Conservation (phyloP, 2,113 vertebrate genomes). For the Pangasianodon gigas region DNA sequence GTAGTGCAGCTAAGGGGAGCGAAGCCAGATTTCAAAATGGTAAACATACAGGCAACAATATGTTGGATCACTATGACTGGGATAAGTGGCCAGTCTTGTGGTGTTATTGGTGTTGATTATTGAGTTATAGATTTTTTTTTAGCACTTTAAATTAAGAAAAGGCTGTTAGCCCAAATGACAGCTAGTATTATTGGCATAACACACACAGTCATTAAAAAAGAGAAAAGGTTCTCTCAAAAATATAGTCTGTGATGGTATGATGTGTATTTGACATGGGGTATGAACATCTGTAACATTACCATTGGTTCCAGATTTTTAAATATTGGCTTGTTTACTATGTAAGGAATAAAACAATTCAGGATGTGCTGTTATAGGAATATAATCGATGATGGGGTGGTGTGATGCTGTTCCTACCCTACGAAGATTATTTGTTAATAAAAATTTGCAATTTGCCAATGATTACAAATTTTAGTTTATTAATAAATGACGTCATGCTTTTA, state of each 20-base stretch:
- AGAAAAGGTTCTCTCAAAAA: no score
- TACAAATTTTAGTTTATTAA: background rate
- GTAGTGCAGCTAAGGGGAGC: slow-evolving; percentile 29
- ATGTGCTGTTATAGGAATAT: background rate
- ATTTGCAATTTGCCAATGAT: background rate
- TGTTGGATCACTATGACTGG: slow-evolving; percentile 8
- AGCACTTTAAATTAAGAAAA: background rate
- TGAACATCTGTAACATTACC: background rate
- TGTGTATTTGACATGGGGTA: background rate
- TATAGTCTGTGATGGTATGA: background rate
- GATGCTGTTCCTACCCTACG: background rate
- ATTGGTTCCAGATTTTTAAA: background rate
- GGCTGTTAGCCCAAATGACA: background rate
- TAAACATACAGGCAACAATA: slow-evolving; percentile 39
- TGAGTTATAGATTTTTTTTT: background rate
- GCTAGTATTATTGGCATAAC: background rate
- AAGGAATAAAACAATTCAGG: background rate
- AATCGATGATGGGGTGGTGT: background rate
- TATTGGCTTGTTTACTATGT: background rate
- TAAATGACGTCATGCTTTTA: background rate
- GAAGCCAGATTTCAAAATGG: slow-evolving; percentile 30
- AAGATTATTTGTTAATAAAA: background rate
- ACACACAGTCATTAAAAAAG: background rate
- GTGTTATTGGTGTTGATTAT: background rate
- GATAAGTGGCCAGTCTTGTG: slow-evolving; percentile 14